phyloP scores from a whole-genome alignment of 2,888 invertebrate species.

The Ophion obscuratus region DNA sequence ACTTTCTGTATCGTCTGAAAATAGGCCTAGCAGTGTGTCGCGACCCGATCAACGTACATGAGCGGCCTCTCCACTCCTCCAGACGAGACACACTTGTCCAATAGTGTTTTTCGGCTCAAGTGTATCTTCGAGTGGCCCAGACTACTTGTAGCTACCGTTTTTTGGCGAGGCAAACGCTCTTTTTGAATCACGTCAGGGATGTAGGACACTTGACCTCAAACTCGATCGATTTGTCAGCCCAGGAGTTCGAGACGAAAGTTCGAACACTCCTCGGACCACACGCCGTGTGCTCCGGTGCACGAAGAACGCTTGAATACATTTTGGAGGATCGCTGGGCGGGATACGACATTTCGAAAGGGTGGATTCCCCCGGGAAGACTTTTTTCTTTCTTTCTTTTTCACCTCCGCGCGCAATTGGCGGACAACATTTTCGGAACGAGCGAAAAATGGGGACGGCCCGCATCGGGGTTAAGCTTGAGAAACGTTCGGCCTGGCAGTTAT shows the following conservation, averaged over 20 bases:
- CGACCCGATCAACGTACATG: constrained; percentile 19
- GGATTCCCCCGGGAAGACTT: constrained; percentile 2
- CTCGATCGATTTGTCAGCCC: constrained; percentile 41
- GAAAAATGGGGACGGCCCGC: constrained; percentile 54
- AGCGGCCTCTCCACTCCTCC: constrained; percentile 23
- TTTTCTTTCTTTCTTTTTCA: constrained; percentile 15
- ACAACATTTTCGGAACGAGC: constrained; percentile 59
- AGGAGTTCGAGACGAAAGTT: constrained; percentile 16
- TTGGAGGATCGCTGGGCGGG: constrained; percentile 58
- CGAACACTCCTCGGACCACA: constrained; percentile 61
- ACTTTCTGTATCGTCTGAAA: constrained; percentile 12
- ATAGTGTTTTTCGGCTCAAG: constrained; percentile 23
- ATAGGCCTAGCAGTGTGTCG: constrained; percentile 26
- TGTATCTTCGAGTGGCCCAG: constrained; percentile 49
- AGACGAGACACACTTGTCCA: constrained; percentile 47
- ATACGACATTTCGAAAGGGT: constrained; percentile 42
- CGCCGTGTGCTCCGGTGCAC: constrained; percentile 27
- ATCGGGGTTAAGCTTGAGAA: neutral
- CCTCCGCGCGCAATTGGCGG: constrained; percentile 16
- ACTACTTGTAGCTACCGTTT: constrained; percentile 23
- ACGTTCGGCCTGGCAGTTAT: constrained; percentile 59
- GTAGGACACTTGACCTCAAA: constrained; percentile 7
- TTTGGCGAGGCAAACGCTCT: neutral
- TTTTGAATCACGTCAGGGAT: constrained; percentile 10
- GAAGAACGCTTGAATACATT: constrained; percentile 37